Conservation (phyloP, 1,140 invertebrate species). For the Drosophila bocki region DNA sequence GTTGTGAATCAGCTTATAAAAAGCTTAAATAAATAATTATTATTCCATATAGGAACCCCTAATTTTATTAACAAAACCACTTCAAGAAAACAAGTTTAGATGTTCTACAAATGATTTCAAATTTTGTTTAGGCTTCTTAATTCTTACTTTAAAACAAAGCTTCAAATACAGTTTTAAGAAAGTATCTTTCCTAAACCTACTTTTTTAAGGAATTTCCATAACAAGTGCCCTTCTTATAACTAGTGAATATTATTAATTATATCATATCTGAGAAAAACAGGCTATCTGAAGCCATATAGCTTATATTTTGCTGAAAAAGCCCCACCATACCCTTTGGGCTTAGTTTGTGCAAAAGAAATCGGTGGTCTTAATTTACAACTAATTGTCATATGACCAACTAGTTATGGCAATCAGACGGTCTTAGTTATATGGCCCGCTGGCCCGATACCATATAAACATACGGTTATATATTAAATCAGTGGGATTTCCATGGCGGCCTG, state of each 20-base stretch:
- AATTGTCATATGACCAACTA: slow-evolving; percentile 78
- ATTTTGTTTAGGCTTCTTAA: neutral
- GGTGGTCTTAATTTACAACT: slow-evolving; percentile 73
- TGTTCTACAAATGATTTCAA: neutral
- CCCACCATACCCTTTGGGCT: slow-evolving; percentile 21
- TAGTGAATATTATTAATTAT: neutral
- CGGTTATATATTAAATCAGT: slow-evolving; percentile 51
- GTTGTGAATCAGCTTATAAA: neutral
- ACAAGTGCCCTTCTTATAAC: neutral
- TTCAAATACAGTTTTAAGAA: neutral
- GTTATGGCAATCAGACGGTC: slow-evolving; percentile 54
- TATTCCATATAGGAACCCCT: neutral
- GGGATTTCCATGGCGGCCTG: slow-evolving; percentile 50
- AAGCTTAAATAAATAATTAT: neutral
- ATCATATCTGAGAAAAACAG: neutral
- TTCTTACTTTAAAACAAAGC: neutral
- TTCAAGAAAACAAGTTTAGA: too few species aligned
- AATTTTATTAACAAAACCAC: too few species aligned
- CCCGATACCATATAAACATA: slow-evolving; percentile 31
- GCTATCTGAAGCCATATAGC: neutral
- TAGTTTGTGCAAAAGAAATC: slow-evolving; percentile 37
- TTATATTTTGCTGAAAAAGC: slow-evolving; percentile 16
- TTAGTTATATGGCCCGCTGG: slow-evolving; percentile 64
- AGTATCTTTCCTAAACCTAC: too few species aligned
- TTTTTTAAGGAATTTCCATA: neutral